These are phyloP conservation scores for Chlorodrepanis virens DNA, from an alignment of 2,113 vertebrate species.

Conservation along the genomic window DNA sequence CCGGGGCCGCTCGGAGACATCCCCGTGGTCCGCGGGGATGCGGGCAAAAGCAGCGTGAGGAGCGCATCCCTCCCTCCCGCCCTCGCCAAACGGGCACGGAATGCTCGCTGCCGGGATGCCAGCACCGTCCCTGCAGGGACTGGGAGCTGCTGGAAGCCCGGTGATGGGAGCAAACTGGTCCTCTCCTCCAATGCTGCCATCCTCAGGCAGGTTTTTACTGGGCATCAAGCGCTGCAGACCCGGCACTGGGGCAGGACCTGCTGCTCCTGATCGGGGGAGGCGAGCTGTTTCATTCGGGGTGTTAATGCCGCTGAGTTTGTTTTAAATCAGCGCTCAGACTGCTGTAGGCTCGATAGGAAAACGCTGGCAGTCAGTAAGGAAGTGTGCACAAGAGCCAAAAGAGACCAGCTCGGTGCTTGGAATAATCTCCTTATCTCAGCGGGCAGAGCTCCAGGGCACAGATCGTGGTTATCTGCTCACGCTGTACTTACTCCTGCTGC, in stretches of 20 bases:
- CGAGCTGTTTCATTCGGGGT: neutral
- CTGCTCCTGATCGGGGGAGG: neutral
- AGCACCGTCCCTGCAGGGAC: neutral
- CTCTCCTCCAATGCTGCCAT: neutral
- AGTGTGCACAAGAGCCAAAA: neutral
- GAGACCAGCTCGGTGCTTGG: neutral
- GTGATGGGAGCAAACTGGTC: neutral
- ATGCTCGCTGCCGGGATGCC: rapidly evolving
- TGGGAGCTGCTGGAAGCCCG: neutral
- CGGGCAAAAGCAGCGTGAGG: slow-evolving; percentile 12
- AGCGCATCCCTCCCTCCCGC: slow-evolving; percentile 21
- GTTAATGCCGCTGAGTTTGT: neutral
- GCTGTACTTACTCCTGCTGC: neutral
- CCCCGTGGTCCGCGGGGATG: slow-evolving; percentile 53
- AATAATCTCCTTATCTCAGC: neutral
- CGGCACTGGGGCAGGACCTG: neutral
- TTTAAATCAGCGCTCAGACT: neutral
- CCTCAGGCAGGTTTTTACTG: neutral
- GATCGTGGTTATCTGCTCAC: neutral
- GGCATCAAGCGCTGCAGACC: neutral
- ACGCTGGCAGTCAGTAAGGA: neutral
- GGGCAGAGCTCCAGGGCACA: neutral
- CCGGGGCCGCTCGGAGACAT: slow-evolving; percentile 65
- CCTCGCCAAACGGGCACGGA: neutral
- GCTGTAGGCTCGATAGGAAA: neutral